Conservation (phyloP, 2,113 vertebrate genomes). For the Dipodomys ordii region DNA sequence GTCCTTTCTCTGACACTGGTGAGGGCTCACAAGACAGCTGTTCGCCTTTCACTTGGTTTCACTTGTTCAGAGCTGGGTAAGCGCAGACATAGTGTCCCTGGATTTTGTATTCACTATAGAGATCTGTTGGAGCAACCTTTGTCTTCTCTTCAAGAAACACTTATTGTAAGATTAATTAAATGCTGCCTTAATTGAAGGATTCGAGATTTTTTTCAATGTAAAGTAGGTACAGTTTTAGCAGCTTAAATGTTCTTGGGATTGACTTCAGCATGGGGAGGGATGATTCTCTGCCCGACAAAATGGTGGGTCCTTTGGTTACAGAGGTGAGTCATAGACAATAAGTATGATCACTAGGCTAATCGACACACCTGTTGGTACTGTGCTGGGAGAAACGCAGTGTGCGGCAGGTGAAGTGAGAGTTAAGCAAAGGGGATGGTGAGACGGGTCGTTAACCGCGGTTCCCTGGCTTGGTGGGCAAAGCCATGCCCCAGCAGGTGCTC, state of each 20-base stretch:
- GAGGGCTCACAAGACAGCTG: neutral
- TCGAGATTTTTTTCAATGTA: neutral
- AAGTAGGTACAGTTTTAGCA: neutral
- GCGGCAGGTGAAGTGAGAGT: too few species aligned
- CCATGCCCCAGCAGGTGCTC: neutral
- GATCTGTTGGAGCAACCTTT: neutral
- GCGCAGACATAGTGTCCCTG: rapidly evolving
- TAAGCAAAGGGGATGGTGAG: too few species aligned
- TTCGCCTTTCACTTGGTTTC: slow-evolving; percentile 46
- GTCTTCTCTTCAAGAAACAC: neutral
- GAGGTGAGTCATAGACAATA: neutral
- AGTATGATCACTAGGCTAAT: too few species aligned
- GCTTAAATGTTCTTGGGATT: neutral
- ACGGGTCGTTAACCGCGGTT: too few species aligned
- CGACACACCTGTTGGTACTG: too few species aligned
- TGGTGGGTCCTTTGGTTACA: neutral
- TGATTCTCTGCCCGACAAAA: neutral
- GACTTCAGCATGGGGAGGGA: neutral
- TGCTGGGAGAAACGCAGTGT: too few species aligned
- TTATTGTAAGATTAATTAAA: neutral
- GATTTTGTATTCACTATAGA: slow-evolving; percentile 19
- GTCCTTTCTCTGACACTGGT: slow-evolving; percentile 34
- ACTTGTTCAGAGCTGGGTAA: neutral
- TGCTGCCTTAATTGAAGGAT: neutral
- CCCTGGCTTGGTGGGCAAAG: too few species aligned